Base-by-base conservation (phyloP, 2,113 vertebrate genomes). In the Hippocampus zosterae region DNA sequence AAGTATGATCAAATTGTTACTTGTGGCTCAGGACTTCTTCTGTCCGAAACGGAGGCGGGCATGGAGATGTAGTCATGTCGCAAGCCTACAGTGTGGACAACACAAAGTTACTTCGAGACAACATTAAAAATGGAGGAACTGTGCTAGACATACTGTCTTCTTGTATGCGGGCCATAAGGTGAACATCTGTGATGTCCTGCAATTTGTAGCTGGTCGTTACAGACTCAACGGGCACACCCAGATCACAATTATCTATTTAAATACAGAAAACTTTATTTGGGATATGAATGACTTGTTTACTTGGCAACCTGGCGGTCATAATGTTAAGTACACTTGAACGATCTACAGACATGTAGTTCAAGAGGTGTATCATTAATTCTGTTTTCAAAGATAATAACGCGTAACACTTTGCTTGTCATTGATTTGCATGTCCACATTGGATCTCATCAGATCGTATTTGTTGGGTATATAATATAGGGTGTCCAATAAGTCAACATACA, bases 101-200 rank as follows among this genome's bases (percentile, higher is more conserved):
- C 48, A 15, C 3, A 69, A 40, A 18, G 15, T 72, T 46, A 62
- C 29, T 0, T 0, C 27, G 46, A 2, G 44, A 11, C 13, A 2
- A 33, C 3, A 27, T 1, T 19, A 16, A 9, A 21, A 16, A 60
- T 59, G 5, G 15, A 27, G 77, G 12, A 50, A 41, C 1, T 42
- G 1, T 10, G 63, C 60, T 41, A 2, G 33, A 90, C 93, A 15
- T 68, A 94, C 94, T 94, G 81, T 92, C 93, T 55, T 95, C 93
- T 84, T 95, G 93, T 48, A 93, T 81, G 13, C 88, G 90, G 41
- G 93, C 93, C 91, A 95, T 90, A 9, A 93, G 89, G 82, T 92
- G 92, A 25, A 95, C 91, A 3, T 95, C 94, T 0, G 92, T 93
- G 78, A 94, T 74, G 79, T 95, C 91, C 77, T 93, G 92, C 69